Percentiles rank a stretch among this genome's conserved stretches.
phyloP scores from a whole-genome alignment of 2,888 invertebrate genomes.

The Patella ulyssiponensis region DNA sequence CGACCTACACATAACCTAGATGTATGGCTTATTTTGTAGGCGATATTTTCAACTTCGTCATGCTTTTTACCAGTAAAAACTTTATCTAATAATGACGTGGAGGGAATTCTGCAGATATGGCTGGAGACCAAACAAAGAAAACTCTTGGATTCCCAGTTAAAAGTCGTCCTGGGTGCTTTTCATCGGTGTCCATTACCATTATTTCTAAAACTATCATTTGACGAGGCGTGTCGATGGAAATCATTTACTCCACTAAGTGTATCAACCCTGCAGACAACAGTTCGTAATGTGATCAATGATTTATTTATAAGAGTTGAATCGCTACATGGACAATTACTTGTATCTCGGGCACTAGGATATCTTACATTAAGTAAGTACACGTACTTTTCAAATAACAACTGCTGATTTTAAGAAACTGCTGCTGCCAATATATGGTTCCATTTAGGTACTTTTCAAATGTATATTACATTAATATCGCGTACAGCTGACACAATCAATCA shows the following conservation, averaged over 20 bases:
- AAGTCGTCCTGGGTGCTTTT: constrained; percentile 46
- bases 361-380: constrained; percentile 52
- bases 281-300: constrained; percentile 51
- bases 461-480: too few relatives aligned
- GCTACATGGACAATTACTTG: constrained; percentile 60
- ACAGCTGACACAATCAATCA: too few relatives aligned
- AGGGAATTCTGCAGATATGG: constrained; percentile 60
- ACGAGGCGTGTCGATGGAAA: constrained; percentile 61
- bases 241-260: constrained; percentile 50
- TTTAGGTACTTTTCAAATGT: too few relatives aligned
- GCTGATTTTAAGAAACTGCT: too few relatives aligned
- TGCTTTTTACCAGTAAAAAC: constrained; percentile 50
- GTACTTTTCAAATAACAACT: too few relatives aligned
- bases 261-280: constrained; percentile 49
- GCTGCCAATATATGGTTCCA: too few relatives aligned
- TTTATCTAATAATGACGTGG: constrained; percentile 49
- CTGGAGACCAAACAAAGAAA: constrained; percentile 44
- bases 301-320: constrained; percentile 56
- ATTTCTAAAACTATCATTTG: constrained; percentile 63
- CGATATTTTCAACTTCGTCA: constrained; percentile 17
- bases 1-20: too few relatives aligned
- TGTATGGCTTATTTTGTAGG: constrained; percentile 23
- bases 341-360: constrained; percentile 60
- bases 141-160: constrained; percentile 51
- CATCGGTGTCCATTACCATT: constrained; percentile 58